A percentile compares a stretch with the other conserved stretches of the same genome.
Conservation (phyloP, 2,797 vertebrate genomes). For the Hypotaenidia philippensis region DNA sequence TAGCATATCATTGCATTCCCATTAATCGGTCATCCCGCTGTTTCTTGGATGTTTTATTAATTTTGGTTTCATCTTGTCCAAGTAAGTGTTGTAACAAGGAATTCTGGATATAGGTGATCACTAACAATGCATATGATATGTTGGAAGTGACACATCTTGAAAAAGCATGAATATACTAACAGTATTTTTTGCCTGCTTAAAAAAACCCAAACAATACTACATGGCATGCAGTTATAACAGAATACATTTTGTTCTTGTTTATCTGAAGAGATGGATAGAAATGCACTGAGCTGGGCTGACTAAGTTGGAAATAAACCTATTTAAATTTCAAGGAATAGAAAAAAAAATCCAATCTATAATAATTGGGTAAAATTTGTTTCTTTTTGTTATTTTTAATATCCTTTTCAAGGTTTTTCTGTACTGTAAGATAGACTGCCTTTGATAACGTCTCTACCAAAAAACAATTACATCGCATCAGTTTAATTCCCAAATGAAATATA, state of each 20-base stretch:
- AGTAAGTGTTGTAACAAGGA: slow-evolving; percentile 46
- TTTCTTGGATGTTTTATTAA: slow-evolving; percentile 12
- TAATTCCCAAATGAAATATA: slow-evolving; percentile 6
- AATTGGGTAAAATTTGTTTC: slow-evolving; percentile 8
- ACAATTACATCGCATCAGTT: neutral
- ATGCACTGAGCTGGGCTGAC: slow-evolving; percentile 43
- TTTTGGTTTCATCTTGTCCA: slow-evolving; percentile 29
- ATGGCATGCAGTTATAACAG: slow-evolving; percentile 70
- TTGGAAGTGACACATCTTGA: slow-evolving; percentile 46
- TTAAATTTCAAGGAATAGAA: slow-evolving; percentile 15
- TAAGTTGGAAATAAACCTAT: slow-evolving; percentile 9
- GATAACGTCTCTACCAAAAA: slow-evolving; percentile 10
- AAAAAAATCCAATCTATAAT: neutral
- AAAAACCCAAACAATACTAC: neutral
- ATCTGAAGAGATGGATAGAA: slow-evolving; percentile 59
- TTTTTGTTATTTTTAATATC: neutral
- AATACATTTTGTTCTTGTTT: slow-evolving; percentile 43
- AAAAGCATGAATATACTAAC: slow-evolving; percentile 71
- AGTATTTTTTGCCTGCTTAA: slow-evolving; percentile 68
- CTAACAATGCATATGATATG: slow-evolving; percentile 34
- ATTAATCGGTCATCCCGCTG: slow-evolving; percentile 24
- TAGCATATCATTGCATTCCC: neutral
- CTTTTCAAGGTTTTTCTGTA: neutral
- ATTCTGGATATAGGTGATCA: slow-evolving; percentile 25
- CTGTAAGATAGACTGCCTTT: neutral